Evolutionary conservation across 37 sponge, comb jelly and placozoan species (phyloP).

Genomic region (Amphimedon queenslandica): DNA sequence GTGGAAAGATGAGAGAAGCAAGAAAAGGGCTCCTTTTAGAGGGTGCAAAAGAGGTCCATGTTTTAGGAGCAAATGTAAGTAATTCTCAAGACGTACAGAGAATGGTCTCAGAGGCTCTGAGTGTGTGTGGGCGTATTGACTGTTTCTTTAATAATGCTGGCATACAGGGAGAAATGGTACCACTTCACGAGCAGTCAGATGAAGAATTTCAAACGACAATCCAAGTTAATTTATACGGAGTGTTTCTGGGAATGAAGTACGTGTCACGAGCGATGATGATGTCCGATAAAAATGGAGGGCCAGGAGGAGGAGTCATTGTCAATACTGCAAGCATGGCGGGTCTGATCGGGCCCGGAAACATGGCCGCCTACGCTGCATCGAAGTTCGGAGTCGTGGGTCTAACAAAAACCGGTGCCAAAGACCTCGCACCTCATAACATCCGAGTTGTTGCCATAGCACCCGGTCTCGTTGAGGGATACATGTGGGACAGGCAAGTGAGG

Average conservation of each 20-base stretch:
- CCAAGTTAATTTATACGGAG: slow-evolving; percentile 67
- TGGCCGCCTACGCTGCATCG: slow-evolving; percentile 85
- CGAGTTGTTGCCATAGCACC: slow-evolving; percentile 82
- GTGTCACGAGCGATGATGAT: slow-evolving; percentile 56
- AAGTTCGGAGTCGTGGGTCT: slow-evolving; percentile 84
- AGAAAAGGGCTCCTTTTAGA: slow-evolving; percentile 5
- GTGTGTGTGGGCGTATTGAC: slow-evolving; percentile 48
- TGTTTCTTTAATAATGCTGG: slow-evolving; percentile 87
- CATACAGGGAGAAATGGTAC: slow-evolving; percentile 63
- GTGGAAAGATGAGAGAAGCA: slow-evolving; percentile 20
- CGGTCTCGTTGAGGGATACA: slow-evolving; percentile 69
- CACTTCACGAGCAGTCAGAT: slow-evolving; percentile 46
- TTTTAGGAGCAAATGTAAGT: slow-evolving; percentile 50
- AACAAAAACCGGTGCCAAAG: slow-evolving; percentile 79
- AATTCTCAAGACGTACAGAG: slow-evolving; percentile 41
- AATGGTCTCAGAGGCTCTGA: slow-evolving; percentile 32
- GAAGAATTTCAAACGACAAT: slow-evolving; percentile 29
- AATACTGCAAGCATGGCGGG: slow-evolving; percentile 90
- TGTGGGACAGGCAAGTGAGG: slow-evolving; percentile 75
- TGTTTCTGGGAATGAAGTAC: slow-evolving; percentile 66
- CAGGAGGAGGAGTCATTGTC: slow-evolving; percentile 76
- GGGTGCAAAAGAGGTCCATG: slow-evolving; percentile 19
- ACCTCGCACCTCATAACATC: slow-evolving; percentile 65
- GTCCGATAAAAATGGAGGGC: background rate
- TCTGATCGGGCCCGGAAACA: slow-evolving; percentile 62